Conservation (phyloP, 2,888 invertebrate species). For the Pristionchus fissidentatus region DNA sequence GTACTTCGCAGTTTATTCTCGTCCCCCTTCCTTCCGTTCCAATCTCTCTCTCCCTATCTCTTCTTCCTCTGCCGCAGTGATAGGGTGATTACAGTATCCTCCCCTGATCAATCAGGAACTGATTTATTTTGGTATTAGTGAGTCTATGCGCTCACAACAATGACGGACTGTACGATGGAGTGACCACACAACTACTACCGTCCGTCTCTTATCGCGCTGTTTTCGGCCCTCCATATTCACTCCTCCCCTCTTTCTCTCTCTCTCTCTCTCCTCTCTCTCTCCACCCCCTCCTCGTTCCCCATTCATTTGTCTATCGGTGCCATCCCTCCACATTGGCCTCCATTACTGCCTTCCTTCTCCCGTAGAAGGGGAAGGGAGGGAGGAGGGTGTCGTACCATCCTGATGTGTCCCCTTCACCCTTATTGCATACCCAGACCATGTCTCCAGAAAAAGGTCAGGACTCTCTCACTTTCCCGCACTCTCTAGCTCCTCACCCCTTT, state of each 20-base stretch:
- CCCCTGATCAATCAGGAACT: conserved; percentile 28
- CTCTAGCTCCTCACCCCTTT: too few relatives aligned
- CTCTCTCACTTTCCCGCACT: too few relatives aligned
- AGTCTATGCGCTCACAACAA: too few relatives aligned
- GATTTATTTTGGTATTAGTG: conserved; percentile 30
- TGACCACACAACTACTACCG: background rate
- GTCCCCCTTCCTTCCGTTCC: too few relatives aligned
- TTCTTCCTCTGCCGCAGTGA: conserved; percentile 16
- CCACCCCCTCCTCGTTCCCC: conserved; percentile 6
- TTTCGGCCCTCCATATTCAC: background rate
- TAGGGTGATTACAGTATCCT: conserved; percentile 1
- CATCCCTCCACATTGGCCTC: conserved; percentile 38
- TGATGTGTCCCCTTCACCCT: too few relatives aligned
- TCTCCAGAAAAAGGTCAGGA: too few relatives aligned
- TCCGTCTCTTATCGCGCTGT: background rate
- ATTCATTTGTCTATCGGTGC: conserved; percentile 49
- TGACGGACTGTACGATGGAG: conserved; percentile 21
- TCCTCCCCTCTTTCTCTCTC: conserved; percentile 10
- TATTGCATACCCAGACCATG: too few relatives aligned
- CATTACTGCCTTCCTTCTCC: background rate
- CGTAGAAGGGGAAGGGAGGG: background rate
- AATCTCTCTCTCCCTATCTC: background rate
- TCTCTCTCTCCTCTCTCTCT: conserved; percentile 24
- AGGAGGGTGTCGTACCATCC: background rate
- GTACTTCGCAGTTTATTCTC: conserved; percentile 36